Percentiles rank a stretch among this genome's conserved stretches.
These are phyloP conservation scores for Oeneis ivallda DNA, from an alignment of 2,888 invertebrate genomes.

Conservation along the genomic window DNA sequence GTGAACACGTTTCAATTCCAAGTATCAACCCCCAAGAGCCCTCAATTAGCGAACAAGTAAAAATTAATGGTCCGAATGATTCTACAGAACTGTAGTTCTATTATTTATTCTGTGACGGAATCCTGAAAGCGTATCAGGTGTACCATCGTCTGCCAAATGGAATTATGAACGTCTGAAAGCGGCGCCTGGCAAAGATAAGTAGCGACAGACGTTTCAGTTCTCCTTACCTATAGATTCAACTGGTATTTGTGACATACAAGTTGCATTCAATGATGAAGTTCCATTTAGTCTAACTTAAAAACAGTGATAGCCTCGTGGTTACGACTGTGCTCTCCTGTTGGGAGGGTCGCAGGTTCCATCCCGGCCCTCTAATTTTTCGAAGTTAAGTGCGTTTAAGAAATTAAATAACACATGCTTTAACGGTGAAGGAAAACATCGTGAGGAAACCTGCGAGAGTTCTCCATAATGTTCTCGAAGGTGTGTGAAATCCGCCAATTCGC, in stretches of 20 bases:
- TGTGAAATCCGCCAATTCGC: no score
- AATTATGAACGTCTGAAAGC: conserved; percentile 56
- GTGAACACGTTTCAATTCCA: background rate
- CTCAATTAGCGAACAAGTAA: conserved; percentile 6
- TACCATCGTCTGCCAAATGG: conserved; percentile 52
- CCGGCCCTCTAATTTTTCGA: no score
- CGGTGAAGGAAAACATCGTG: no score
- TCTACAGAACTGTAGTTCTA: background rate
- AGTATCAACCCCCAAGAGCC: conserved; percentile 19
- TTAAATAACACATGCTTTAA: no score
- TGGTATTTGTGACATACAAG: no score
- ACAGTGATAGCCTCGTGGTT: no score
- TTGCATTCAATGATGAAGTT: background rate
- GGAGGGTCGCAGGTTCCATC: no score
- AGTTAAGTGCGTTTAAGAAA: no score
- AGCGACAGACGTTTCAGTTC: background rate
- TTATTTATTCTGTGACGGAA: conserved; percentile 5
- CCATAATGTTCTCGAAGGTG: no score
- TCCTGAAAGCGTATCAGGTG: conserved; percentile 44
- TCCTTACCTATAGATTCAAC: background rate
- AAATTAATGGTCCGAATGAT: conserved; percentile 5
- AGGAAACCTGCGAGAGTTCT: no score
- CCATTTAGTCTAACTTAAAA: no score
- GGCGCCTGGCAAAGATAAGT: conserved; percentile 38
- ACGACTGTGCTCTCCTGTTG: no score